These are phyloP conservation scores for Archivesica marissinica DNA, from an alignment of 1,140 invertebrate genomes.

Conservation along the genomic window DNA sequence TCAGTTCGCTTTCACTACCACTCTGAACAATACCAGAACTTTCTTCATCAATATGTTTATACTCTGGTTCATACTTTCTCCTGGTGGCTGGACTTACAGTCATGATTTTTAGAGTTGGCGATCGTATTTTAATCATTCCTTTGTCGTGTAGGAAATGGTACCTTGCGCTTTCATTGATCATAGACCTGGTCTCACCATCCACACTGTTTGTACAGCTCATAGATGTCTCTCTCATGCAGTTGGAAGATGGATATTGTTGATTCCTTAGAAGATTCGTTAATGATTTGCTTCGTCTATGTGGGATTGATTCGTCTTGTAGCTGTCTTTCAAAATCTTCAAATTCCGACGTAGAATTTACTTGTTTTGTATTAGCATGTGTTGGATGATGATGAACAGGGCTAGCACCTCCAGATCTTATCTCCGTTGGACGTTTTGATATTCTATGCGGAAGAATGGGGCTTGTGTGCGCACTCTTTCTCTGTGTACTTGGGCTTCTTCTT, in stretches of 20 bases:
- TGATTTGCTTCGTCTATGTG: background rate
- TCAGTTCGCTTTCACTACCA: conserved; percentile 52
- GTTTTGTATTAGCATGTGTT: background rate
- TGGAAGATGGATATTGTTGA: background rate
- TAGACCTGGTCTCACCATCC: conserved; percentile 36
- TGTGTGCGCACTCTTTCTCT: background rate
- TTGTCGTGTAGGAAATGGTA: conserved; percentile 58
- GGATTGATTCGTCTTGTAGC: conserved; percentile 17
- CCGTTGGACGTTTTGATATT: background rate
- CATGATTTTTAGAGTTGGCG: conserved; percentile 46
- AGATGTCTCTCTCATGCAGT: conserved; percentile 11
- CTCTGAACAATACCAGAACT: conserved; percentile 28
- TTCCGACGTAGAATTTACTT: conserved; percentile 30
- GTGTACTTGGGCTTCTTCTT: background rate
- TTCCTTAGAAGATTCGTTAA: conserved; percentile 7
- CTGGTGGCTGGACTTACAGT: background rate
- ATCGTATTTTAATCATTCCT: conserved; percentile 60
- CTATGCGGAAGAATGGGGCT: background rate
- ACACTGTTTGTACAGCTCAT: conserved; percentile 53
- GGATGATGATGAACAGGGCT: background rate
- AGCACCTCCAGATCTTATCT: background rate
- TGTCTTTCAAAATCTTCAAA: conserved; percentile 53
- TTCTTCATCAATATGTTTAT: conserved; percentile 45
- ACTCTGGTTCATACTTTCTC: conserved; percentile 13
- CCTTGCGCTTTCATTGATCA: conserved; percentile 41